A percentile compares a stretch with the other conserved stretches of the same genome.
These are phyloP conservation scores for Chelidonichthys spinosus DNA, from an alignment of 2,797 vertebrate genomes.

Conservation along the genomic window DNA sequence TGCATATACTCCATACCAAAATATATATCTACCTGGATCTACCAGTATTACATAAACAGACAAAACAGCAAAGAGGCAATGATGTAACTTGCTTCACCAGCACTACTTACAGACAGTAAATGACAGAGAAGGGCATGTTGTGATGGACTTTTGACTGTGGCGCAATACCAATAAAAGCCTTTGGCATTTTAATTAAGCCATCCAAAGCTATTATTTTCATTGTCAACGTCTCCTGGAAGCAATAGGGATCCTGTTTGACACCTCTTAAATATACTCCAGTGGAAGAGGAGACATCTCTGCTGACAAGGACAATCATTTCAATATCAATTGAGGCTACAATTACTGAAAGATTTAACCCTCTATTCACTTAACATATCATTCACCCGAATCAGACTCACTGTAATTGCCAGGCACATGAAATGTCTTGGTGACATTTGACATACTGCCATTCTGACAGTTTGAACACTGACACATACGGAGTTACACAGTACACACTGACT, in stretches of 20 bases:
- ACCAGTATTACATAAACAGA: neutral
- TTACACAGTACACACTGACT: conserved; percentile 14
- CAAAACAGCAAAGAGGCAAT: neutral
- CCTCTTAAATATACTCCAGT: conserved; percentile 71
- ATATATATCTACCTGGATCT: neutral
- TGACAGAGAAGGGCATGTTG: conserved; percentile 63
- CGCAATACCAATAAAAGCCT: conserved; percentile 59
- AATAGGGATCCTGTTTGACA: conserved; percentile 61
- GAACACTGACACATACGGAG: conserved; percentile 5
- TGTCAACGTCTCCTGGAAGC: conserved; percentile 72
- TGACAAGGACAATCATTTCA: conserved; percentile 65
- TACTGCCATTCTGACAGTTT: conserved; percentile 16
- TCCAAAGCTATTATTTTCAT: conserved; percentile 75
- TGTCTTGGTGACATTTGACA: conserved; percentile 26
- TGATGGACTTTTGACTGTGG: conserved; percentile 52
- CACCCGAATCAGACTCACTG: conserved; percentile 3
- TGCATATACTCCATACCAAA: neutral
- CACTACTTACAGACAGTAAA: conserved; percentile 39
- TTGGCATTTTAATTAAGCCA: conserved; percentile 73
- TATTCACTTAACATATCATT: conserved; percentile 11
- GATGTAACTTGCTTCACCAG: conserved; percentile 22
- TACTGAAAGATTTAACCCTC: conserved; percentile 58
- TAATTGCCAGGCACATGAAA: conserved; percentile 11
- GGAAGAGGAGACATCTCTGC: conserved; percentile 62
- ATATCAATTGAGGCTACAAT: conserved; percentile 63